Base-by-base conservation (phyloP, 2,888 invertebrate genomes). In the Leucophenga maculata region DNA sequence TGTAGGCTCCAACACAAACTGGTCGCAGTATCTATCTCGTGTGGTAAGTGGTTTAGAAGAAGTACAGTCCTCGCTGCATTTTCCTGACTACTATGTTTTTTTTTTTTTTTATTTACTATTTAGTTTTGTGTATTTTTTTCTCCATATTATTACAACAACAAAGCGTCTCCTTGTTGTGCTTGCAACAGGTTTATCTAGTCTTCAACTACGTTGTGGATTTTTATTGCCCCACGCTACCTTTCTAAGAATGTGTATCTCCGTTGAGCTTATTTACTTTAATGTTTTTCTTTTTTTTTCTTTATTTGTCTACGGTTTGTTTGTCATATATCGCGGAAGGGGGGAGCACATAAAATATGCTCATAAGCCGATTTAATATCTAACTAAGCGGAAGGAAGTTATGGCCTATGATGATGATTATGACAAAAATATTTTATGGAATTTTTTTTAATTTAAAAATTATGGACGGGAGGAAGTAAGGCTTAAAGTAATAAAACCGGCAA, bases 101-200 rank as follows among this genome's bases (percentile, higher is more conserved):
- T 60, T 16, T 22, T 60, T n/a, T 39, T 39, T 60, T 16, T 22
- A 39, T n/a, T 32, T 39, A 16, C 31, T 13, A 26, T 59, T 60
- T 44, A 3, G 57, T 62, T 62, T 62, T 62, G 18, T 62, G n/a
- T n/a, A n/a, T n/a, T n/a, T 22, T 57, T 64, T 75, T 79, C 80
- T 82, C 78, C 79, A 79, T 80, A 78, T 81, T 79, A 80, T 71
- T 67, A 48, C 59, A 69, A 72, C 57, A 65, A 67, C 74, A 75
- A 70, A 71, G 79, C 77, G 74, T 72, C 74, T 70, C 72, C 69
- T 74, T 72, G 39, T 39, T 39, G 48, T 71, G 69, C 64, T 73
- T 73, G 67, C 80, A 81, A 81, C 80, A 73, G 80, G 80, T 81
- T 81, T 81, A 79, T 80, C 80, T 81, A 79, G 79, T 78, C 77